These are phyloP conservation scores for Rhinella marina DNA, from an alignment of 2,797 vertebrate species.

Conservation along the genomic window DNA sequence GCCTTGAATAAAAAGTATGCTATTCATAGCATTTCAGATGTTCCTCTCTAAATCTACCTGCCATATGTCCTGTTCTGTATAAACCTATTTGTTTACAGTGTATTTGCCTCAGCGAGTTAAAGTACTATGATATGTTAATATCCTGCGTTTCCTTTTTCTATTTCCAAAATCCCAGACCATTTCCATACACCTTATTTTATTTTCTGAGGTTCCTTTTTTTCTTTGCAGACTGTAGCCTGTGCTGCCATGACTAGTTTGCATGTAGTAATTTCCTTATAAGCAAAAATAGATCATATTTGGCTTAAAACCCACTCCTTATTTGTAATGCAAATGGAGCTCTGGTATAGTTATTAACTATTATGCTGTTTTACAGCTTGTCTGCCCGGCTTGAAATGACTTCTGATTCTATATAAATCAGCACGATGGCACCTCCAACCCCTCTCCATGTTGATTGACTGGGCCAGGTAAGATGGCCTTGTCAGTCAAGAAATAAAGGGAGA, in stretches of 20 bases:
- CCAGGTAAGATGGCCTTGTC: no score
- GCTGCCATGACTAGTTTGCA: constrained; percentile 36
- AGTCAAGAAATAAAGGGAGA: no score
- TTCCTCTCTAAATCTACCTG: neutral
- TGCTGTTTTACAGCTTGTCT: neutral
- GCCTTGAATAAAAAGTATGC: neutral
- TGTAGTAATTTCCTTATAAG: constrained; percentile 54
- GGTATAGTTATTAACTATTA: constrained; percentile 14
- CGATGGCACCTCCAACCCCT: no score
- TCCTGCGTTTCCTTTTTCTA: constrained; percentile 33
- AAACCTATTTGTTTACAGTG: neutral
- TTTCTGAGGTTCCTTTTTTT: constrained; percentile 33
- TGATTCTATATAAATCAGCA: neutral
- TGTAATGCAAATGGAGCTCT: constrained; percentile 39
- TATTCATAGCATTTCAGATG: neutral
- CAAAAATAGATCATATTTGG: constrained; percentile 44
- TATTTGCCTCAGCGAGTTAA: neutral
- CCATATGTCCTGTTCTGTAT: neutral
- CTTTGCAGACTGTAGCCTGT: neutral
- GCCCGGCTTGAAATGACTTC: neutral
- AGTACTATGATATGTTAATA: neutral
- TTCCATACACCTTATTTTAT: constrained; percentile 48
- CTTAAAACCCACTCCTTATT: constrained; percentile 41
- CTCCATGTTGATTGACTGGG: no score
- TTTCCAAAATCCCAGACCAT: constrained; percentile 40